Percentiles rank a stretch among this genome's conserved stretches.
These are phyloP conservation scores for Homalodisca vitripennis DNA, from an alignment of 1,140 invertebrate genomes.

Conservation along the genomic window DNA sequence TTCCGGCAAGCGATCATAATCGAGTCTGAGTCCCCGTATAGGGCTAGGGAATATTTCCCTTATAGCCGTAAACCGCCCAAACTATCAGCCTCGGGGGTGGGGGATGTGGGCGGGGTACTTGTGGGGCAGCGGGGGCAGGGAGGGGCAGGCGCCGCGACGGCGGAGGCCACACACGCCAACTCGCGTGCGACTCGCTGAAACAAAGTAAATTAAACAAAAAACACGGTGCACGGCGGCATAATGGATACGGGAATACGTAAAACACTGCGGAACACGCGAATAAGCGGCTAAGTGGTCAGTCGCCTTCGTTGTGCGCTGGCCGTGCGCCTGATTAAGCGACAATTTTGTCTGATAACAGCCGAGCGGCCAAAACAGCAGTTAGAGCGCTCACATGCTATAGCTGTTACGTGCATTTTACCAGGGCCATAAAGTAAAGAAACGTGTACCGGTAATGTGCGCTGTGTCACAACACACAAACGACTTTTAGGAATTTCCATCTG, in stretches of 20 bases:
- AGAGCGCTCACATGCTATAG: no score
- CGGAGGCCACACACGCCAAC: background rate
- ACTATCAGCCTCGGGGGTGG: background rate
- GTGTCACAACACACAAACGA: no score
- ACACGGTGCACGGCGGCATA: background rate
- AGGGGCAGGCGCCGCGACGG: background rate
- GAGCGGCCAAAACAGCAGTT: no score
- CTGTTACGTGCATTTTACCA: no score
- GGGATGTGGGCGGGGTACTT: background rate
- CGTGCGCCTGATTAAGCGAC: no score
- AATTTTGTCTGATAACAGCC: no score
- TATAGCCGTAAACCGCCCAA: background rate
- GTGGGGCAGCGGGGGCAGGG: background rate
- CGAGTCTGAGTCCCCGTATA: background rate
- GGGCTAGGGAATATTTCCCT: background rate
- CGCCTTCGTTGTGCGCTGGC: no score
- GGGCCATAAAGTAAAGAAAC: no score
- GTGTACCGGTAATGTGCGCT: no score
- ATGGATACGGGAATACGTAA: constrained; percentile 10
- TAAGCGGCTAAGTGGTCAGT: no score
- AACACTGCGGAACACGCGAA: background rate
- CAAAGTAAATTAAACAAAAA: constrained; percentile 10
- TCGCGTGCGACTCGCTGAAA: background rate
- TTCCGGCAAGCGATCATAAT: background rate
- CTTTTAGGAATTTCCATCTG: no score